Evolutionary conservation across 2,113 vertebrate species (phyloP).

Genomic region (Callaeas wilsoni): DNA sequence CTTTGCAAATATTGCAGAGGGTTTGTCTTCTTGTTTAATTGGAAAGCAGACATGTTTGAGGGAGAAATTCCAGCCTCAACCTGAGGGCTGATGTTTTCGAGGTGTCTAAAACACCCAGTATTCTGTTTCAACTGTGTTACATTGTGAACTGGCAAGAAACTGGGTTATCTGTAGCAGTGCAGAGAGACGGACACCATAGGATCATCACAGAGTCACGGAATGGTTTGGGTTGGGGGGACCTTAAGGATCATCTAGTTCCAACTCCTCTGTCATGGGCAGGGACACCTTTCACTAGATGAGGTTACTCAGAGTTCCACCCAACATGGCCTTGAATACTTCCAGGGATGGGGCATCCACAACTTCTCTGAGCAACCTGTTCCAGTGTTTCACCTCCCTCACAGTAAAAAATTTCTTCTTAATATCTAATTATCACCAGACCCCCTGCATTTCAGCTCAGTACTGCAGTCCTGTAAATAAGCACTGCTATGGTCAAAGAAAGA

Average conservation of each 20-base stretch:
- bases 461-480: not conserved
- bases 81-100: not conserved
- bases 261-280: too few species aligned
- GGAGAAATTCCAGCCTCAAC: not conserved
- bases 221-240: too few species aligned
- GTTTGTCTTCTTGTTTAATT: conserved; percentile 10
- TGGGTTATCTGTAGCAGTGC: not conserved
- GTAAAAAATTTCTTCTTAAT: not conserved
- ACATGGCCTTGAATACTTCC: not conserved
- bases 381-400: too few species aligned
- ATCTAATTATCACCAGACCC: not conserved
- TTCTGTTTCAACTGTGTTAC: not conserved
- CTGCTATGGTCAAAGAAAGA: not conserved
- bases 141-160: not conserved
- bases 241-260: not conserved
- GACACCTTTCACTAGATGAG: not conserved
- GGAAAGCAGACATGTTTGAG: not conserved
- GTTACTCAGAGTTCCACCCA: not conserved
- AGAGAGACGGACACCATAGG: not conserved
- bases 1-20: conserved; percentile 15
- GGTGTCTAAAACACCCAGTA: not conserved
- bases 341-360: not conserved
- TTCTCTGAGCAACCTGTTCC: not conserved
- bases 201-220: not conserved
- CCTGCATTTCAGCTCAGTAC: not conserved